Evolutionary conservation across 2,113 vertebrate species (phyloP), one percentile per base, ranked within the genome.

Genomic region (Colistium nudipinnis): DNA sequence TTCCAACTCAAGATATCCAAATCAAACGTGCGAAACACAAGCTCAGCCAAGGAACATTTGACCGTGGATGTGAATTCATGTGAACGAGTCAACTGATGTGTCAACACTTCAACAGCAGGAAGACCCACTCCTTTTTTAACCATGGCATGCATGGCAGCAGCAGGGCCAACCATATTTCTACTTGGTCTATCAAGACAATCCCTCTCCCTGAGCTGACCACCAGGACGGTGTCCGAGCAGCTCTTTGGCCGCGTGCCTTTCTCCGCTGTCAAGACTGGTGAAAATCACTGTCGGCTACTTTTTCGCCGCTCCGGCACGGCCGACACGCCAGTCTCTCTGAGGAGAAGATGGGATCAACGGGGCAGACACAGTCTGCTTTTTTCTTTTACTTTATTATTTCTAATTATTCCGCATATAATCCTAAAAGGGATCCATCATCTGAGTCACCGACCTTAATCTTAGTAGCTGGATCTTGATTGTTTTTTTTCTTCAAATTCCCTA

Each of bases 261-360:
- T 64, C 33, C 69, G 49, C 82, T 75, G 77, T 81, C 84, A 83
- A n/a, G 82, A 38, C 45, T 41, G 61, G 47, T 60, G 59, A 74
- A 74, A 54, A 64, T 73, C 51, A 38, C 76, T 82, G 82, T 78
- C 85, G 71, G 81, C 55, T 54, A n/a, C 82, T 71, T 71, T 70
- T 72, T 70, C 48, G 44, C 20, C 51, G 67, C 48, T 62, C 68
- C 45, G 31, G 17, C 45, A 6, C 9, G 6, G 49, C 74, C 79
- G 84, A 83, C 82, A 33, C 5, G 35, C 35, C 67, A 71, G 36
- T 48, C 62, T 62, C 62, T 74, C 76, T 43, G 55, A 80, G 39
- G 52, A 66, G 51, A 35, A 54, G 70, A 63, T 3, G n/a, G 62
- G 24, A 62, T 36, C n/a, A n/a, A n/a, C n/a, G 47, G 43, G 39